Conservation (phyloP, 2,113 vertebrate species). For the Emydocephalus ijimae region DNA sequence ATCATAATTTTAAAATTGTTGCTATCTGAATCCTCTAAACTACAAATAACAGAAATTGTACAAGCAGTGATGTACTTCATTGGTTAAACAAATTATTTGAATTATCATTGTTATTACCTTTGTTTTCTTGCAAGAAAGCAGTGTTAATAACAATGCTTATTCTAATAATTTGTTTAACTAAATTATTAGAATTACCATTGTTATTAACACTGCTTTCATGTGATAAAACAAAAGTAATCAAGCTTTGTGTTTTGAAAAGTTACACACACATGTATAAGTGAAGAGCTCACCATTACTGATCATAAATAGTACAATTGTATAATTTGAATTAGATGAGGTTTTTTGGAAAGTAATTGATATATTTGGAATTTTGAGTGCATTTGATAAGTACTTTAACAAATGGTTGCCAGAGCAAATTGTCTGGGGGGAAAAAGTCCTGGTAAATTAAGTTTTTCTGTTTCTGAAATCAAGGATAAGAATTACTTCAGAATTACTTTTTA, state of each 20-base stretch:
- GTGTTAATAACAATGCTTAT: too few species aligned
- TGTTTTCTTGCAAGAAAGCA: too few species aligned
- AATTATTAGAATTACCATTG: not conserved
- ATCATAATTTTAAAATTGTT: not conserved
- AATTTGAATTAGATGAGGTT: not conserved
- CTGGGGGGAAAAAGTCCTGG: not conserved
- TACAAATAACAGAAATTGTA: not conserved
- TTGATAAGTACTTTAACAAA: not conserved
- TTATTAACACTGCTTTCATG: not conserved
- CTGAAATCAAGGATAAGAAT: not conserved
- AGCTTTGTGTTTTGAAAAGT: not conserved
- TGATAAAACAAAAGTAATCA: not conserved
- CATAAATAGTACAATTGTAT: not conserved
- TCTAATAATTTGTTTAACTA: too few species aligned
- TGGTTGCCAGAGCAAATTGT: not conserved
- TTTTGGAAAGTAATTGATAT: not conserved
- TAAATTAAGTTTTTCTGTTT: not conserved
- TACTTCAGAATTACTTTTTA: not conserved
- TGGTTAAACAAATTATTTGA: not conserved
- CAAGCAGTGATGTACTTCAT: too few species aligned
- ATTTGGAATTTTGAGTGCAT: not conserved
- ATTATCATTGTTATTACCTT: not conserved
- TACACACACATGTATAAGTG: not conserved
- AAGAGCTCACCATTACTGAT: not conserved
- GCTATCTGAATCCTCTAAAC: too few species aligned